Evolutionary conservation across 2,888 invertebrate species (phyloP), one percentile per base, ranked within the genome.

Genomic region (Metopia argyrocephala): DNA sequence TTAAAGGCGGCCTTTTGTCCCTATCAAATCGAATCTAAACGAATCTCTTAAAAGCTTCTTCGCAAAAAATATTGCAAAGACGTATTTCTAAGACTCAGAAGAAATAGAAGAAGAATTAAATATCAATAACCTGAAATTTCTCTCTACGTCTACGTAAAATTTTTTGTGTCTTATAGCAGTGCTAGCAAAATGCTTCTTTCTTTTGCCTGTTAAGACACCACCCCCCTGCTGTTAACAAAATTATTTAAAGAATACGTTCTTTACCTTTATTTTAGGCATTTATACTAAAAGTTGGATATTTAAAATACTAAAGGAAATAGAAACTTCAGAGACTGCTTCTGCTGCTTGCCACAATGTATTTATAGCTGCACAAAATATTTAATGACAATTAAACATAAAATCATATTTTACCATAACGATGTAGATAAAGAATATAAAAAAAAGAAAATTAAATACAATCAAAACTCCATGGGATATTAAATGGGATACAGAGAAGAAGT

Each of bases 331-430:
- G 31, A 21, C 57, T 68, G 64, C 50, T 52, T 61, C 28, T 59
- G 28, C 57, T 57, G 27, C 71, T 76, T 62, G 46, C 20, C 68
- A 48, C 18, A 45, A 54, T 64, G 56, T 73, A 66, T 73, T 66
- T 73, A 70, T 75, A 66, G 45, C 25, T 50, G 15, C 57, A 71
- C 45, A 76, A 74, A 74, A 70, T 66, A 66, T 65, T 81, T 78
- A 81, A 81, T 81, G 81, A 81, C 78, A 81, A 74, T 81, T 75
- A 78, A 81, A 75, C 78, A 65, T 45, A 70, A 61, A 74, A 81
- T 78, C 65, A 75, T 78, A 81, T 81, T 78, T 81, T 81, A 78
- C 31, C 64, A 69, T 28, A 70, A 76, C 66, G 73, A 28, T n/a
- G n/a, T n/a, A 76, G 5, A 54, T 12, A 27, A 61, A 76, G 62